Base-by-base conservation (phyloP, 2,888 invertebrate genomes). In the Autographa pulchrina region DNA sequence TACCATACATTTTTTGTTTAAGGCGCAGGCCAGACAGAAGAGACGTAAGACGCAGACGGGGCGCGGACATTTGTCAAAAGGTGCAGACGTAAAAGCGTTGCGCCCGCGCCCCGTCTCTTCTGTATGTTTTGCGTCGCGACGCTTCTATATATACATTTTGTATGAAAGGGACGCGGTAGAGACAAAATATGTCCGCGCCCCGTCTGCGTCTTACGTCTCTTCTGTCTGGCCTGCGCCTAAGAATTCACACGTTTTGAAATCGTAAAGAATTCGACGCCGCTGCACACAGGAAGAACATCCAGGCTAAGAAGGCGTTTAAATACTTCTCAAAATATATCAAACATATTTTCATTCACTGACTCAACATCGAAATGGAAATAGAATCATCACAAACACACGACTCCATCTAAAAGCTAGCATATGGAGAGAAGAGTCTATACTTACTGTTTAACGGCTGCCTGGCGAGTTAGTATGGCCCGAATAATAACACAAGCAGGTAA, bases 401-500 rank as follows among this genome's bases (percentile, higher is more conserved):
- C 72, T 78, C 66, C 69, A 75, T 74, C 52, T 48, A 64, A 73
- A 69, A 38, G n/a, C 54, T 48, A 71, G 59, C 68, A 60, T 65
- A 63, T 62, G 52, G 54, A 63, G 59, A 62, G 70, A 52, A 18
- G 20, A 32, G 66, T 7, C 52, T 20, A 75, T 79, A 68, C 38
- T 18, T 72, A 54, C 72, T 14, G 66, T 66, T 78, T 78, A 72
- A 80, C 66, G 74, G 78, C 81, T 79, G 88, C 82, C 89, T 87
- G 89, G 89, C 82, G 77, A 31, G 83, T 80, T 77, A 86, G 85
- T 82, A 84, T 82, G 89, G 86, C 87, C 84, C 85, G 86, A 87
- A 91, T 91, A 91, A 93, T 91, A 94, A 94, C 93, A 93, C 82
- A 41, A 83, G 89, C 89, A 89, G 88, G 90, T 93, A 87, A 88